Base-by-base conservation (phyloP, 2,797 vertebrate genomes). In the Vipera ursinii region DNA sequence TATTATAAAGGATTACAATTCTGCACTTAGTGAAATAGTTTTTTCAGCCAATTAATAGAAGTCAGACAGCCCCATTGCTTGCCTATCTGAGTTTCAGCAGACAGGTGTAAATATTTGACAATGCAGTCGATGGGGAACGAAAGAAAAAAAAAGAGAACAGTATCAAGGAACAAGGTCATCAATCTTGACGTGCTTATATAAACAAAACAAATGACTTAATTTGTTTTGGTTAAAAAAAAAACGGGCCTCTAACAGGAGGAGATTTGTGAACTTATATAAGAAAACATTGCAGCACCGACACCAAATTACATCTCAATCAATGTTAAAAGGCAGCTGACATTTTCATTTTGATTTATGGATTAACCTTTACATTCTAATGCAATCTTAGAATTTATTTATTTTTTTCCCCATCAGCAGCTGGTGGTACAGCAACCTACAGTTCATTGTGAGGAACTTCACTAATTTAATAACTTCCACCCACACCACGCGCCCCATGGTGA, bases 321-420 rank as follows among this genome's bases (percentile, higher is more conserved):
- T 89, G 96, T 97, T 97, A 97, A 97, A 96, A 97, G 97, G 96
- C 95, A 93, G 78, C 94, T 98, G 98, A 97, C 97, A 97, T 97
- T 98, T 98, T 93, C 96, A 92, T 96, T 92, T 96, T 97, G 98
- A 98, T 97, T 98, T 97, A 97, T 97, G 97, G 96, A 97, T 97
- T 97, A 97, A 97, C 97, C 97, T 98, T 97, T 97, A 96, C 96
- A 95, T 96, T 96, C 96, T 96, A 94, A 96, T 95, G 38, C 91
- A 94, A 96, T 96, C 93, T 63, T 89, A 95, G 94, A 92, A 92
- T 97, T 97, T 96, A 96, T 95, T 93, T 90, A 94, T 95, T 95
- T 96, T 96, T 96, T 6, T 0, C 20, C 20, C 73, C 96, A 94
- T 95, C 94, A 91, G 90, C 94, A 92, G 10, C 78, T 96, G 95